A percentile compares a stretch with the other conserved stretches of the same genome.
These are phyloP conservation scores for Nannospalax galili DNA, from an alignment of 2,113 vertebrate species.

Conservation along the genomic window DNA sequence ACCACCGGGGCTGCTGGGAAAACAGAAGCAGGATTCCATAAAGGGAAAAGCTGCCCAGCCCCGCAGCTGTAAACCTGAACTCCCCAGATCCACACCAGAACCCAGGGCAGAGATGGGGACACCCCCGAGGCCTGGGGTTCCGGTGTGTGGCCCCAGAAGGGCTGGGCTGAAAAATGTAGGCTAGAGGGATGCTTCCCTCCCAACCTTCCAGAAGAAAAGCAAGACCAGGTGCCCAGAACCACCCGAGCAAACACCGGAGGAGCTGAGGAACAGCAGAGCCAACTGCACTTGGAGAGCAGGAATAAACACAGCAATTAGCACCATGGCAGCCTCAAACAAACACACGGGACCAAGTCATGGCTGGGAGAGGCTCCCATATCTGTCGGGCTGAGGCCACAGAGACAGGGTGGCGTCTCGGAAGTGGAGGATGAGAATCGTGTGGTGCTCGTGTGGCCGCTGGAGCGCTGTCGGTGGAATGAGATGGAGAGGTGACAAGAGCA, in stretches of 20 bases:
- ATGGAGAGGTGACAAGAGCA: background rate
- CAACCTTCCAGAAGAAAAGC: constrained; percentile 68
- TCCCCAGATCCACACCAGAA: background rate
- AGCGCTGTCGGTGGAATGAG: background rate
- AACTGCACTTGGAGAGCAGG: constrained; percentile 80
- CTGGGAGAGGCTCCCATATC: constrained; percentile 75
- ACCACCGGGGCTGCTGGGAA: constrained; percentile 82
- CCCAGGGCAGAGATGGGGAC: background rate
- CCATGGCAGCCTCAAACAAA: constrained; percentile 87
- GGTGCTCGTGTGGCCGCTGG: background rate
- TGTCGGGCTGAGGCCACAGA: constrained; percentile 79
- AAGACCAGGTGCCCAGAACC: constrained; percentile 82
- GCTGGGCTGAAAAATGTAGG: background rate
- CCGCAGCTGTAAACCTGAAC: background rate
- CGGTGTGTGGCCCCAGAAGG: background rate
- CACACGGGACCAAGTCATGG: constrained; percentile 79
- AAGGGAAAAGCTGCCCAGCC: background rate
- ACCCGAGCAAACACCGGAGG: constrained; percentile 82
- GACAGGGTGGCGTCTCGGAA: constrained; percentile 74
- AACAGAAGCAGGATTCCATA: constrained; percentile 75
- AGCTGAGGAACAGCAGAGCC: constrained; percentile 66
- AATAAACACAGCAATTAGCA: constrained; percentile 88
- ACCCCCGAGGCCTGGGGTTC: background rate
- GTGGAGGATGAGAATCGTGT: constrained; percentile 18
- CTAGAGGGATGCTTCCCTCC: constrained; percentile 59